Percentiles rank a stretch among this genome's conserved stretches.
phyloP scores from a whole-genome alignment of 2,888 invertebrate species.

The Helicoverpa assulta region DNA sequence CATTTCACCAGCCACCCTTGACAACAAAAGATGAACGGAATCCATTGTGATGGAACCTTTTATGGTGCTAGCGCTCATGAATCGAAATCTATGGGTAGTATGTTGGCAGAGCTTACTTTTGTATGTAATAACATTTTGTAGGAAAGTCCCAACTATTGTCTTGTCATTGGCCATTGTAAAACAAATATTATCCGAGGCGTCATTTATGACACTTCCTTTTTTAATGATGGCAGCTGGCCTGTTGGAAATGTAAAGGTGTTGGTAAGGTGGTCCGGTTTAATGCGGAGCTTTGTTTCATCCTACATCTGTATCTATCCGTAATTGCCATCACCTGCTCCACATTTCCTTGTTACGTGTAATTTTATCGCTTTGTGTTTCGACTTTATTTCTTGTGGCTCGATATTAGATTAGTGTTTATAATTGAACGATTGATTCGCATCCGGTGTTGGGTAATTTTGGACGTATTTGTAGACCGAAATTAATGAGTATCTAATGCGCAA shows the following conservation, averaged over 20 bases:
- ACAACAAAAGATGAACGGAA: constrained; percentile 77
- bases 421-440: constrained; percentile 57
- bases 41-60: constrained; percentile 76
- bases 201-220: constrained; percentile 81
- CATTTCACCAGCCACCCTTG: constrained; percentile 76
- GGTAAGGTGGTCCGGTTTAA: constrained; percentile 64
- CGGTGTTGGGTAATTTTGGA: constrained; percentile 34
- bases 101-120: constrained; percentile 58
- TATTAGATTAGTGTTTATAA: constrained; percentile 48
- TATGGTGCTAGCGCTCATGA: constrained; percentile 72
- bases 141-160: constrained; percentile 67
- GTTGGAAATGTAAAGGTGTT: constrained; percentile 65
- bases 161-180: constrained; percentile 75
- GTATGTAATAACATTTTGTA: constrained; percentile 65
- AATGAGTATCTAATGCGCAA: constrained; percentile 30
- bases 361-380: constrained; percentile 54
- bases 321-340: constrained; percentile 80
- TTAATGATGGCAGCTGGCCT: constrained; percentile 80
- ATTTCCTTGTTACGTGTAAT: constrained; percentile 68
- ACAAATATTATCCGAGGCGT: constrained; percentile 78
- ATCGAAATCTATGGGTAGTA: constrained; percentile 75
- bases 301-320: constrained; percentile 75
- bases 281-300: constrained; percentile 63
- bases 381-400: constrained; percentile 56
- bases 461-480: constrained; percentile 17